phyloP scores from a whole-genome alignment of 1,140 invertebrate species.

The Neodiprion virginianus region DNA sequence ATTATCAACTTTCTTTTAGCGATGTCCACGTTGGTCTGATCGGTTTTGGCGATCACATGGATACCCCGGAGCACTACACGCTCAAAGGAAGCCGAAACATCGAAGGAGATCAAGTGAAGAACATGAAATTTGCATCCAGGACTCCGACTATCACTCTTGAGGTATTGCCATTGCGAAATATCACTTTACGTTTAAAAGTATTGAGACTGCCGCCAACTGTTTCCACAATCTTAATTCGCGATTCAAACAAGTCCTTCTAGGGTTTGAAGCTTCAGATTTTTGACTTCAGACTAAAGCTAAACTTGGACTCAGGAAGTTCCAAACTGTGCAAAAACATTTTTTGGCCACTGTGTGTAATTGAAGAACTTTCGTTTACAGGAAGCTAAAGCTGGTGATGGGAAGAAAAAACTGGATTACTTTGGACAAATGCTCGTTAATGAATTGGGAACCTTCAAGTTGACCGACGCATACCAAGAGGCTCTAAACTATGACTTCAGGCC shows the following conservation, averaged over 20 bases:
- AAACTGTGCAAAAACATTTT: neutral
- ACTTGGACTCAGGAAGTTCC: no score
- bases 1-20: slow-evolving; percentile 37
- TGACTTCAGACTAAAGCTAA: no score
- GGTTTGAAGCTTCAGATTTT: no score
- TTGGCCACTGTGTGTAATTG: neutral
- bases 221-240: neutral
- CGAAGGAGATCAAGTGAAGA: slow-evolving; percentile 61
- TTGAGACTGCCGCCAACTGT: neutral
- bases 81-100: slow-evolving; percentile 63
- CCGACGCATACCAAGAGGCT: slow-evolving; percentile 64
- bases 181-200: slow-evolving; percentile 1
- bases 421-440: slow-evolving; percentile 50
- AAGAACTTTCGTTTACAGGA: slow-evolving; percentile 37
- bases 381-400: slow-evolving; percentile 38
- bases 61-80: slow-evolving; percentile 66
- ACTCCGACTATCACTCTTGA: slow-evolving; percentile 33
- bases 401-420: slow-evolving; percentile 39
- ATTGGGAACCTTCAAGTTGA: slow-evolving; percentile 49
- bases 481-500: slow-evolving; percentile 69
- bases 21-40: slow-evolving; percentile 68
- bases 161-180: neutral
- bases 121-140: slow-evolving; percentile 55
- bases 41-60: slow-evolving; percentile 64
- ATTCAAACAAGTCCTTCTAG: no score